Evolutionary conservation across 2,113 vertebrate genomes (phyloP), one percentile per base, ranked within the genome.

Genomic region (Trichechus manatus): DNA sequence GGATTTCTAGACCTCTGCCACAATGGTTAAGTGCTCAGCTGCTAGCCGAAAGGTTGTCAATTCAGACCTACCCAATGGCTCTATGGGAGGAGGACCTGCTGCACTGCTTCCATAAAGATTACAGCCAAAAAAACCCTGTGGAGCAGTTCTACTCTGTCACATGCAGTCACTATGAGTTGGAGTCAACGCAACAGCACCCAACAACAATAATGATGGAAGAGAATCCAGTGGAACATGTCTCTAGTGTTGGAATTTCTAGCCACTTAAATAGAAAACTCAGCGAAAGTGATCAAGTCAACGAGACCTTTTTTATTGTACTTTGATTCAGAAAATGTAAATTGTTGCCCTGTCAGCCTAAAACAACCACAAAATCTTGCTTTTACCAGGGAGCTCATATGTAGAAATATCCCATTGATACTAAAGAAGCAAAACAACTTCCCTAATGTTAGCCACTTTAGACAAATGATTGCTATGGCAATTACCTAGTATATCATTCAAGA

Each of bases 371-470:
- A 75, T 63, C 39, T 39, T 82, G 10, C 64, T 77, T 93, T 36
- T 44, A 20, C 4, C 25, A 78, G 19, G 14, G 78, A 89, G 6
- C 2, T 74, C 39, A 29, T 80, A 78, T 66, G 61, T 85, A 27
- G 92, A 92, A 87, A 33, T 95, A 6, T 82, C 29, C 53, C 86
- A 94, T 92, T 74, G 47, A 87, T 93, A 92, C 83, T 59, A 93
- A 94, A 61, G 64, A 86, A 68, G 22, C 33, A 70, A 19, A 9
- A 20, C 15, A 64, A 31, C 23, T 82, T 89, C 85, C 82, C 78
- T 78, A 91, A 42, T 87, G 29, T 53, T 93, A 61, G 33, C 3
- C 36, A 70, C 61, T 96, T 83, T 44, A 88, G 53, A 31, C 93
- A 61, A 68, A 88, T 78, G 27, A 70, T 72, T 80, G 66, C 44